Base-by-base conservation (phyloP, 1,140 invertebrate genomes). In the Aphis gossypii region DNA sequence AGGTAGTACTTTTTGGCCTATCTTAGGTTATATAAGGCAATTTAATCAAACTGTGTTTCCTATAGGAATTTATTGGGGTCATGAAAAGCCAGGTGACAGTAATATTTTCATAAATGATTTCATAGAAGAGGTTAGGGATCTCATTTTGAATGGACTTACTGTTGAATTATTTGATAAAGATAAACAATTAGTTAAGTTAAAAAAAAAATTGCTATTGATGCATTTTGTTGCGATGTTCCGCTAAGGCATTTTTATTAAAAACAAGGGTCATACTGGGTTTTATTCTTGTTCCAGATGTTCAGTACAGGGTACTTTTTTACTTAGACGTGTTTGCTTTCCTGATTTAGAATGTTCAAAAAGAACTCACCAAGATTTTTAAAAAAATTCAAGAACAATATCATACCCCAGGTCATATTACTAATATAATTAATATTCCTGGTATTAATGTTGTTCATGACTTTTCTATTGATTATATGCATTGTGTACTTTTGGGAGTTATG, bases 1-100 rank as follows among this genome's bases (percentile, higher is more conserved):
- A 21, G 94, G 88, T 60, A 84, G 89, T 88, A 93, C 94, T 90
- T 94, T 95, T 94, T 95, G 94, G 94, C 94, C 94, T 88, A 95
- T 95, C 6, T 51, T 46, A 46, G 38, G 48, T 9, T 51, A 46
- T 25, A 23, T 88, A 44, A 9, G 41, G n/a, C 86, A 23, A 44
- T 5, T 25, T 3, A 30, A 41, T 76, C 25, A 76, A n/a, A n/a
- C 30, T 76, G 68, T 76, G 30, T 76, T 76, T 76, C 30, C 68
- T 76, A 76, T 76, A 14, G 68, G 68, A n/a, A 30, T 76, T 76
- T 82, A 38, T 38, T 82, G 76, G 76, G 76, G 76, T n/a, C 14
- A 82, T 82, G 76, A 82, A 35, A 82, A 82, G n/a, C 76, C 76
- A 20, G 30, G 5, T 9, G 76, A 82, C n/a, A 82, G 76, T 82